These are phyloP conservation scores for Podabrus alpinus DNA, from an alignment of 2,888 invertebrate genomes.

Conservation along the genomic window DNA sequence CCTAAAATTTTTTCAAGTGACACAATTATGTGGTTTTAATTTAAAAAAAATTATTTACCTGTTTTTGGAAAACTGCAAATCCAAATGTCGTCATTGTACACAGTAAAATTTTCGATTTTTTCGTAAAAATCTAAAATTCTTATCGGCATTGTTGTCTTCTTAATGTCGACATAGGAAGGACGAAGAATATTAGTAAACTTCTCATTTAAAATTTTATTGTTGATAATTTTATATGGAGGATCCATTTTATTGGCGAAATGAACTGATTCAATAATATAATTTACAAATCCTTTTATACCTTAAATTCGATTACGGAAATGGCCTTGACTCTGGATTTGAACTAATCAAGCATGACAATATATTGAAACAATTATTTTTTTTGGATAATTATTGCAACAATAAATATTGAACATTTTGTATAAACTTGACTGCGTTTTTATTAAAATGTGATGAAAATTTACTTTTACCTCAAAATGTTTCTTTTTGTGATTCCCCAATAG, in stretches of 20 bases:
- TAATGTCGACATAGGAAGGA: constrained; percentile 41
- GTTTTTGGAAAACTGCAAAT: constrained; percentile 62
- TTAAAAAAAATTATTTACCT: constrained; percentile 54
- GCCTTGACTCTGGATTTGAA: not conserved
- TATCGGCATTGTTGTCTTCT: constrained; percentile 54
- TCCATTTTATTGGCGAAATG: constrained; percentile 4
- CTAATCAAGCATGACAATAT: not conserved
- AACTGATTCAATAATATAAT: not conserved
- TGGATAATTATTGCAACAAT: not conserved
- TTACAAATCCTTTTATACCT: not conserved
- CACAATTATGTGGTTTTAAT: too few relatives aligned
- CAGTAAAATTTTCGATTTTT: constrained; percentile 55
- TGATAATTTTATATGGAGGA: constrained; percentile 15
- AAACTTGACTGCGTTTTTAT: not conserved
- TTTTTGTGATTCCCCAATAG: too few relatives aligned
- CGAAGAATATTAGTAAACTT: constrained; percentile 45
- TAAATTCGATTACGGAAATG: not conserved
- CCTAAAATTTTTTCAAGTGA: constrained; percentile 54
- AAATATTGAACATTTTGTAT: not conserved
- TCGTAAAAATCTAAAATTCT: constrained; percentile 52
- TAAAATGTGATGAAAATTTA: not conserved
- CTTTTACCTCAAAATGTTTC: not conserved
- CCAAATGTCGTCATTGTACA: constrained; percentile 60
- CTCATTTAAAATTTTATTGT: constrained; percentile 39
- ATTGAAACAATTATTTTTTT: not conserved